phyloP scores from a whole-genome alignment of 1,140 invertebrate species.

The Tetramorium parvispinum region DNA sequence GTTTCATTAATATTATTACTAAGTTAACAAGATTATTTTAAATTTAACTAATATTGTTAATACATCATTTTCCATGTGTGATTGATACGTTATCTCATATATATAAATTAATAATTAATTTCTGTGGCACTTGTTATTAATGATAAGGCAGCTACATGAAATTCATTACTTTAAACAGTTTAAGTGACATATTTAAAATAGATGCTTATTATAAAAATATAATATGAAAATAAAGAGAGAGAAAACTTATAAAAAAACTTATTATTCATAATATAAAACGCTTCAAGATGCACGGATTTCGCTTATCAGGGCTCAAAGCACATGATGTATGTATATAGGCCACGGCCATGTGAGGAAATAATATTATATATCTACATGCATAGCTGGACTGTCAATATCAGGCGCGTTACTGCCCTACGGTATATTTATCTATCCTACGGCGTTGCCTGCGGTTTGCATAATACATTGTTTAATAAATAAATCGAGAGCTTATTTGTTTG shows the following conservation, averaged over 20 bases:
- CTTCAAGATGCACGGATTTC: not conserved
- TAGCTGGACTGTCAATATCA: constrained; percentile 37
- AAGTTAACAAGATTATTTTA: not conserved
- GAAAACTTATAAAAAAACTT: not conserved
- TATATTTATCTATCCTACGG: constrained; percentile 27
- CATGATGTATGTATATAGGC: constrained; percentile 4
- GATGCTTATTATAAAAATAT: not conserved
- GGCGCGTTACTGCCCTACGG: not conserved
- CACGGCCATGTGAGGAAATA: constrained; percentile 9
- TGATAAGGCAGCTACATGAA: not conserved
- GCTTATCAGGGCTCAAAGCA: not conserved
- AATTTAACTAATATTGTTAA: not conserved
- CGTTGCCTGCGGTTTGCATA: constrained; percentile 26
- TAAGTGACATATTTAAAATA: not conserved
- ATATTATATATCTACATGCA: constrained; percentile 13
- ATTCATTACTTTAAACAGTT: not conserved
- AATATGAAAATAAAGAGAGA: not conserved
- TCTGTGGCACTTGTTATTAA: not conserved
- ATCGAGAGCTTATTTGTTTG: constrained; percentile 27
- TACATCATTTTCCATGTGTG: not conserved
- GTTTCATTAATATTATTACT: not conserved
- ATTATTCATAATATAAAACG: not conserved
- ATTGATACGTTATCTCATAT: not conserved
- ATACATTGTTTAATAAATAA: constrained; percentile 38
- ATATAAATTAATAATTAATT: not conserved